Evolutionary conservation across 2,888 invertebrate species (phyloP).

Genomic region (Idaea aversata): DNA sequence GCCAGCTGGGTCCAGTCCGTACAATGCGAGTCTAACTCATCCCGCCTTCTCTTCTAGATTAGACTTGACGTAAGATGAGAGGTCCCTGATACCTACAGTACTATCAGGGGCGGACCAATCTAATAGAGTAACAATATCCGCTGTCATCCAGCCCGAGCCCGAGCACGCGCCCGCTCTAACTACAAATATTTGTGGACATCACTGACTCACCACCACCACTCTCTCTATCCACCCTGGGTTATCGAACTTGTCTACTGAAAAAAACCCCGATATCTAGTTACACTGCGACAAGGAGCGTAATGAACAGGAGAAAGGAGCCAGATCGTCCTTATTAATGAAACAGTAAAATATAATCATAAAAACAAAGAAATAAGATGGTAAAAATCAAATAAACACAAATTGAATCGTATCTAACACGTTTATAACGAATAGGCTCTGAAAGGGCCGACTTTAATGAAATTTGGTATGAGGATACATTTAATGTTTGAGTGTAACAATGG

Average conservation of each 20-base stretch:
- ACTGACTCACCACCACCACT: conserved; percentile 36
- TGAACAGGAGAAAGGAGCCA: background rate
- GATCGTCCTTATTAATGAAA: too few species aligned
- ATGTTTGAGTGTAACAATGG: too few species aligned
- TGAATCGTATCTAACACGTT: too few species aligned
- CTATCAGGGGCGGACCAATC: conserved; percentile 16
- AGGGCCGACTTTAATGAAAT: too few species aligned
- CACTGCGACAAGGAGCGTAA: conserved; percentile 7
- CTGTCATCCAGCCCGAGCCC: conserved; percentile 20
- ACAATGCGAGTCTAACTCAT: too few species aligned
- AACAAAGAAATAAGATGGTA: background rate
- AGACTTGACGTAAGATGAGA: too few species aligned
- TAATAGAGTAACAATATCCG: conserved; percentile 32
- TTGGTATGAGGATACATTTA: too few species aligned
- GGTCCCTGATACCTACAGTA: background rate
- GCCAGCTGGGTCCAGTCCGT: too few species aligned
- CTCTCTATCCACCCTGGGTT: conserved; percentile 29
- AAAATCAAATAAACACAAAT: too few species aligned
- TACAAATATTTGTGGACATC: conserved; percentile 40
- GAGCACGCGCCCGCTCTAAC: conserved; percentile 19
- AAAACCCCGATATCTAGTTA: conserved; percentile 26
- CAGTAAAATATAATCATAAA: too few species aligned
- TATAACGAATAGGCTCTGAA: too few species aligned
- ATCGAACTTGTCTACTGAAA: conserved; percentile 34
- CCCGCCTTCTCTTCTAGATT: too few species aligned